Percentiles rank a stretch among this genome's conserved stretches.
These are phyloP conservation scores for Lipotes vexillifer DNA, from an alignment of 2,113 vertebrate genomes.

Conservation along the genomic window DNA sequence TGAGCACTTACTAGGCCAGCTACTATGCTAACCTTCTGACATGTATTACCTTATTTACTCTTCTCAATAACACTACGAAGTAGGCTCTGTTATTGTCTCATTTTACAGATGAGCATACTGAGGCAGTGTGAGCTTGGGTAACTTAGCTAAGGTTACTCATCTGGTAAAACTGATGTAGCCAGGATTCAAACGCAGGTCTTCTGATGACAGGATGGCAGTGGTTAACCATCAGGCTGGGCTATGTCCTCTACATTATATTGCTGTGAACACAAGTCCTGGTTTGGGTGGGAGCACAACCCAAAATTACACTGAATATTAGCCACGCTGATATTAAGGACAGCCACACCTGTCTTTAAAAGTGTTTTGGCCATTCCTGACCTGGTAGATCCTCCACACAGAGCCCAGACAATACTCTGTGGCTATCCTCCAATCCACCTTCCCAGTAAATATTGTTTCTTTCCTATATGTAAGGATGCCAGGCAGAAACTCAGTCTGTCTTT, in stretches of 20 bases:
- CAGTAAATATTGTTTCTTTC: neutral
- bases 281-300: neutral
- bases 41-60: neutral
- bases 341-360: neutral
- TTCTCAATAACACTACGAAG: neutral
- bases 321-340: neutral
- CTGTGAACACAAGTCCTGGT: neutral
- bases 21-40: neutral
- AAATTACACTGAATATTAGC: neutral
- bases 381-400: neutral
- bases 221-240: neutral
- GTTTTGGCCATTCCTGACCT: neutral
- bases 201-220: rapidly evolving
- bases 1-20: too few relatives aligned
- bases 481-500: neutral
- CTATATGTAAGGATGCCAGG: neutral
- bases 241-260: neutral
- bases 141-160: neutral
- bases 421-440: neutral
- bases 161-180: too few relatives aligned
- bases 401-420: neutral
- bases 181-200: neutral
- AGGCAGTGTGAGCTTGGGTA: neutral
- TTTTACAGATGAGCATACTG: neutral
- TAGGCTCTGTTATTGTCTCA: neutral